These are phyloP conservation scores for Rhagoletis pomonella DNA, from an alignment of 1,140 invertebrate species.

Conservation along the genomic window DNA sequence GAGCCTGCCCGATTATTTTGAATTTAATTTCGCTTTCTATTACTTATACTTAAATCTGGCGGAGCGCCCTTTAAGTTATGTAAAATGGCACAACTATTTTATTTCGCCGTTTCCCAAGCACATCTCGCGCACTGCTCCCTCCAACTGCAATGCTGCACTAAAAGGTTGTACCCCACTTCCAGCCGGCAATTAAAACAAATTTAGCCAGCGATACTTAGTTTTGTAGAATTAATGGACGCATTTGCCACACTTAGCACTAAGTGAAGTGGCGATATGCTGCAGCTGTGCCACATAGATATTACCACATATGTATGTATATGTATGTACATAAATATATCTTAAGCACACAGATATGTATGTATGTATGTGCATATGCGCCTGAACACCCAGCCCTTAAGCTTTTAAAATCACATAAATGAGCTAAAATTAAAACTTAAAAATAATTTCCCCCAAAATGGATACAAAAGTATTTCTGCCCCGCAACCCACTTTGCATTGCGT, in stretches of 20 bases:
- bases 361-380: neutral
- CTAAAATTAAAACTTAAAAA: no score
- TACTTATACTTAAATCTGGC: no score
- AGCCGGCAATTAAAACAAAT: neutral
- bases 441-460: no score
- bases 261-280: neutral
- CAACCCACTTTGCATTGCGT: no score
- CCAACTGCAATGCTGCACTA: neutral
- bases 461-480: neutral
- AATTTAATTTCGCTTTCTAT: no score
- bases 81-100: no score
- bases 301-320: neutral
- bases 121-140: neutral
- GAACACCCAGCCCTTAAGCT: no score
- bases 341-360: neutral
- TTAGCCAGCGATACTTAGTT: neutral
- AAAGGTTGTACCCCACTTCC: neutral
- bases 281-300: neutral
- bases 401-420: no score
- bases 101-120: neutral
- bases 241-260: conserved; percentile 5
- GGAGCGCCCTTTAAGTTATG: no score
- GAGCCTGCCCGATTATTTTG: no score
- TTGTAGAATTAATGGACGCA: neutral
- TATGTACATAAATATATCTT: neutral